These are phyloP conservation scores for Cherax quadricarinatus DNA, from an alignment of 1,140 invertebrate species.

Conservation along the genomic window DNA sequence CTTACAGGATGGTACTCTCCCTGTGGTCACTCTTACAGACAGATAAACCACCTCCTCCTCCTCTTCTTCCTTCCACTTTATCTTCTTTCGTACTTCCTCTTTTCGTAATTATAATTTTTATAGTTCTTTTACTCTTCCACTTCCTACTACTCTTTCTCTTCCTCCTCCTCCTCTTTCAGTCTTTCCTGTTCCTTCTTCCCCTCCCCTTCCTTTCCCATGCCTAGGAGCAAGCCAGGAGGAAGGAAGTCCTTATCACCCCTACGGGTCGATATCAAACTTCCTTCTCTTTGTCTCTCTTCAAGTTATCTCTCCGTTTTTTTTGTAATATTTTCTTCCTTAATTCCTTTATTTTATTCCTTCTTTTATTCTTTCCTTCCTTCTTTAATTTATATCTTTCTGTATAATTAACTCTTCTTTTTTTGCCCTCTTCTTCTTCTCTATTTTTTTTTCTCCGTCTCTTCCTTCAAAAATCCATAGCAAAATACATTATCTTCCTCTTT, in stretches of 20 bases:
- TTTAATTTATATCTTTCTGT: not conserved
- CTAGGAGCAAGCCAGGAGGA: conserved; percentile 24
- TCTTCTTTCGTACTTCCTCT: too few species aligned
- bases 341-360: not conserved
- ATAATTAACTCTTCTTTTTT: not conserved
- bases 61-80: too few species aligned
- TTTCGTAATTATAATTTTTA: too few species aligned
- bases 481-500: not conserved
- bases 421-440: not conserved
- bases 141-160: not conserved
- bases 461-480: not conserved
- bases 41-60: too few species aligned
- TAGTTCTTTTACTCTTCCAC: too few species aligned
- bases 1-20: too few species aligned
- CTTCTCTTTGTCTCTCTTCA: not conserved
- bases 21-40: not conserved
- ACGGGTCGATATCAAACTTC: conserved; percentile 37
- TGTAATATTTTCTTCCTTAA: not conserved
- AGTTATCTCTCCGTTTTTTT: not conserved
- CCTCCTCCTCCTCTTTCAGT: too few species aligned
- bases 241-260: conserved; percentile 12
- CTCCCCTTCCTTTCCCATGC: not conserved
- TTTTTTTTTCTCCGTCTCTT: not conserved
- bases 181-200: not conserved
- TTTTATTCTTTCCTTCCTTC: not conserved